Conservation (phyloP, 23 tunicate species). For the Oikopleura dioica region DNA sequence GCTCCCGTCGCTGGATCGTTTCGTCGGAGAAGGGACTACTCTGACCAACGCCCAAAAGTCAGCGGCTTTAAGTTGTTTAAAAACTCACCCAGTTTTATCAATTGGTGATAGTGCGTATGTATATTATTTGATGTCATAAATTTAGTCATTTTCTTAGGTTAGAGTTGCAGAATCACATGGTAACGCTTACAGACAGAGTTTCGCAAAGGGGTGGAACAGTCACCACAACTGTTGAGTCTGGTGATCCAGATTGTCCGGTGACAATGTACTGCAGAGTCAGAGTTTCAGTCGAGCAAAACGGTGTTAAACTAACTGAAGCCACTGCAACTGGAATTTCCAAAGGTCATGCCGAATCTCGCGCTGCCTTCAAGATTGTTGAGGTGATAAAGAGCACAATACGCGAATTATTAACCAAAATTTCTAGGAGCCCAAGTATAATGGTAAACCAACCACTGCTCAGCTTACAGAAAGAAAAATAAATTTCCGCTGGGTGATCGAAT, state of each 20-base stretch:
- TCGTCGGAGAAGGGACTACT: background rate
- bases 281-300: background rate
- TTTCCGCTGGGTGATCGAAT: too few species aligned
- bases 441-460: too few species aligned
- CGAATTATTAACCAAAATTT: background rate
- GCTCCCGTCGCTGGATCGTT: background rate
- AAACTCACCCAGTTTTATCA: background rate
- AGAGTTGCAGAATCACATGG: too few species aligned
- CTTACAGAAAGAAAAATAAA: too few species aligned
- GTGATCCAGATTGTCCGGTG: background rate
- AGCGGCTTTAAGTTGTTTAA: background rate
- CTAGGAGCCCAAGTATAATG: too few species aligned
- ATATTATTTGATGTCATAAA: too few species aligned
- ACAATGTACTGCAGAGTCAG: conserved; percentile 9
- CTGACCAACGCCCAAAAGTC: background rate
- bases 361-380: background rate
- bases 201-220: too few species aligned
- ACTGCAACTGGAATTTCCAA: conserved; percentile 8
- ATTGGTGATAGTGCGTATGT: conserved; percentile 3
- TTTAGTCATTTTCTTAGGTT: too few species aligned
- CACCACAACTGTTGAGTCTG: too few species aligned
- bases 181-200: too few species aligned
- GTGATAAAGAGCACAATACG: background rate
- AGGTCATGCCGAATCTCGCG: background rate
- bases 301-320: background rate